Evolutionary conservation across 2,113 vertebrate genomes (phyloP), one percentile per base, ranked within the genome.

Genomic region (Poeciliopsis turrubarensis): DNA sequence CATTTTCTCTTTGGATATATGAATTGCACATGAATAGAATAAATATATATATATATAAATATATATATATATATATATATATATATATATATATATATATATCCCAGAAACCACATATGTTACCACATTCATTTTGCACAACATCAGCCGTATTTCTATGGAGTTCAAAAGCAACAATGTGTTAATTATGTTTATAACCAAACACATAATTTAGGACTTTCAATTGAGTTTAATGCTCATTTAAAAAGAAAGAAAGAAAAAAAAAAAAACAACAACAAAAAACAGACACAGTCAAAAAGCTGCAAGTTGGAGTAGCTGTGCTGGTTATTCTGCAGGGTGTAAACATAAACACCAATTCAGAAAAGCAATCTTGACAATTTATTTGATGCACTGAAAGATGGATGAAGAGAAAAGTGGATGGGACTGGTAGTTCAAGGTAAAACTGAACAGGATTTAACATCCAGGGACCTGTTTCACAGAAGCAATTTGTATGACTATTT

Each of bases 301-400:
- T 57, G 51, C 25, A 57, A 8, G 25, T n/a, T 57, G 51, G 22
- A 57, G 51, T 57, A 10, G 51, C 51, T 57, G 22, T 37, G 32
- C 60, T n/a, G 27, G 51, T 39, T 39, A 39, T 26, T 17, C 13
- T 37, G 31, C 25, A 19, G 54, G 32, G 31, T 27, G 31, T 14
- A 27, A 34, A 60, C n/a, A 39, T 60, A 70, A 70, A 70, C 69
- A 70, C 69, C 37, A 34, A 60, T 60, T 31, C 13, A 70, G 47
- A 54, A 70, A 57, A 70, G 47, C 29, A 60, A 60, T 71, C 69
- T 39, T 31, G 5, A 61, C 69, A 71, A 60, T 70, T 70, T 70
- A 70, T 39, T 27, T 30, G 30, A 15, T 34, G 47, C 68, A 60
- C 30, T 60, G 54, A 70, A 27, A 15, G 68, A 57, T 57, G 47